Evolutionary conservation across 2,797 vertebrate genomes (phyloP).

Genomic region (Brachymystax lenok): DNA sequence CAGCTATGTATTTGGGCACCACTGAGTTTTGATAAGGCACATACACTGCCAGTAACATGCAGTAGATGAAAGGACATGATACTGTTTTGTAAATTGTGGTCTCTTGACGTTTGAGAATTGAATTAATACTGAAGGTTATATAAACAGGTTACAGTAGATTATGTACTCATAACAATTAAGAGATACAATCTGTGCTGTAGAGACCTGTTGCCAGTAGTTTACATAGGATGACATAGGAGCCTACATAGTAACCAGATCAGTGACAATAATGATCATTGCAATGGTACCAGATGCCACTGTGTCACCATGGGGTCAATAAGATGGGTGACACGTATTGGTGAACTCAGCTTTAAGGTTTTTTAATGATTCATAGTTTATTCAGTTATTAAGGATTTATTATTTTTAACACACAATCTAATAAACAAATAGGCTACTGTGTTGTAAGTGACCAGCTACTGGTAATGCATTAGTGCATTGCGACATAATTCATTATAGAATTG

Average conservation of each 20-base stretch:
- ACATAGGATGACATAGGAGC: not conserved
- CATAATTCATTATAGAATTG: not conserved
- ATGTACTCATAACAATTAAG: not conserved
- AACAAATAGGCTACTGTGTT: not conserved
- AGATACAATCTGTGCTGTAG: not conserved
- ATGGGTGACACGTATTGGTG: too few relatives aligned
- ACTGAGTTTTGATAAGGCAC: not conserved
- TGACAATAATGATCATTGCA: not conserved
- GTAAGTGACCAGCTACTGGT: not conserved
- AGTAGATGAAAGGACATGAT: not conserved
- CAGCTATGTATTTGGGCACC: too few relatives aligned
- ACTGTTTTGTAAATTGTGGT: too few relatives aligned
- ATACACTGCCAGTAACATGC: not conserved
- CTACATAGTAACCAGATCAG: not conserved
- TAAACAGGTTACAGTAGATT: not conserved
- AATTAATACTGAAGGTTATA: not conserved
- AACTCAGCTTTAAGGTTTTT: too few relatives aligned
- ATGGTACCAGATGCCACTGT: too few relatives aligned
- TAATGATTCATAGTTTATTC: too few relatives aligned
- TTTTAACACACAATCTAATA: not conserved
- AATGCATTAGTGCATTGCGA: not conserved
- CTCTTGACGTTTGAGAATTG: not conserved
- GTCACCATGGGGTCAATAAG: too few relatives aligned
- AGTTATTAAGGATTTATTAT: too few relatives aligned
- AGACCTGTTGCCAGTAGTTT: not conserved